Conservation (phyloP, 2,888 invertebrate species). For the Gymnocheta viridis region DNA sequence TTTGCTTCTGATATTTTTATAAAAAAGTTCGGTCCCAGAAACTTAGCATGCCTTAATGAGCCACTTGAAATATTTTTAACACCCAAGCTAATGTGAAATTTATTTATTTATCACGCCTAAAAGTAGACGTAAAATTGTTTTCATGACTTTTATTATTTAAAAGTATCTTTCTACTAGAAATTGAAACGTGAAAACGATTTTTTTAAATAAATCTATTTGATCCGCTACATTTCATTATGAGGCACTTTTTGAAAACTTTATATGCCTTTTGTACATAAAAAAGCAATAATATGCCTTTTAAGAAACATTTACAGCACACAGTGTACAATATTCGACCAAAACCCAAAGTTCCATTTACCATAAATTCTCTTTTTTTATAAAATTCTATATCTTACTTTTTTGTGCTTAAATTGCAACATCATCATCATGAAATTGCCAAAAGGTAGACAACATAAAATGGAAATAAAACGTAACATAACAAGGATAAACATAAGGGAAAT, state of each 20-base stretch:
- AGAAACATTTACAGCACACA: neutral
- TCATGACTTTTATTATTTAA: too few species aligned
- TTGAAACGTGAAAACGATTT: too few species aligned
- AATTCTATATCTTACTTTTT: slow-evolving; percentile 9
- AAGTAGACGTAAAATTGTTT: too few species aligned
- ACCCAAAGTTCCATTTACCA: neutral
- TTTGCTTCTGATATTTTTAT: too few species aligned
- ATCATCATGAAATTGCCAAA: slow-evolving; percentile 65
- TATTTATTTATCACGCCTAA: too few species aligned
- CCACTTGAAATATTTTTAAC: too few species aligned
- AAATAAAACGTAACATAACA: slow-evolving; percentile 50
- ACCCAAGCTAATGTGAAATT: too few species aligned
- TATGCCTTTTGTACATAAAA: neutral
- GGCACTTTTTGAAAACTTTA: neutral
- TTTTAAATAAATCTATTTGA: neutral
- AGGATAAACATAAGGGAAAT: slow-evolving; percentile 66
- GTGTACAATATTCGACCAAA: neutral
- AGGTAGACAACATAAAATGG: slow-evolving; percentile 57
- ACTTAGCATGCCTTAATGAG: too few species aligned
- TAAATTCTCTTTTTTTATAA: neutral
- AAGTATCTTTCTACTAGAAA: too few species aligned
- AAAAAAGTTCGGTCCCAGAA: too few species aligned
- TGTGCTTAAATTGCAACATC: slow-evolving; percentile 62
- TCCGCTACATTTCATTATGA: neutral
- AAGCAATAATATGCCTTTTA: neutral